phyloP scores from a whole-genome alignment of 1,140 invertebrate genomes.

The Steinernema khuongi region DNA sequence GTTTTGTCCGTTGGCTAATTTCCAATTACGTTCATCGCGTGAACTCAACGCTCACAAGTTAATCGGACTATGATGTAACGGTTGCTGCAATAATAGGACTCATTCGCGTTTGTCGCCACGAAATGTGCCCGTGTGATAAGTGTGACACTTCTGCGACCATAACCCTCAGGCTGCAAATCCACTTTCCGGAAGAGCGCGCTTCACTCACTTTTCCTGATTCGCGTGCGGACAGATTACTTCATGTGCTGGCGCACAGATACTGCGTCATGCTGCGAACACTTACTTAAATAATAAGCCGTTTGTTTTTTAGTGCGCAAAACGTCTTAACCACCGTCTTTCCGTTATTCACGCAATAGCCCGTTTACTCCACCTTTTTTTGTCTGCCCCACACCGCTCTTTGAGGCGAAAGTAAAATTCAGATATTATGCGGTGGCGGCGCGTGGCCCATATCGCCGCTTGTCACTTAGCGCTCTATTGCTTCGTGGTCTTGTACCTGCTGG shows the following conservation, averaged over 20 bases:
- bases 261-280: neutral
- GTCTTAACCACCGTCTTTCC: neutral
- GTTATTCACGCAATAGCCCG: neutral
- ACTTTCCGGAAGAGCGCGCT: constrained; percentile 4
- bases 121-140: neutral
- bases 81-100: no score
- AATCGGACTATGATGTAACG: no score
- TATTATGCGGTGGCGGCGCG: neutral
- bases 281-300: neutral
- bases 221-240: neutral
- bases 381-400: neutral
- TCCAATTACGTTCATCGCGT: neutral
- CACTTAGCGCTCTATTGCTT: constrained; percentile 52
- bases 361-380: neutral
- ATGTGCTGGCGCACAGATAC: neutral
- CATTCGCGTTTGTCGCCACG: neutral
- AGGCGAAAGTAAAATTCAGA: constrained; percentile 1
- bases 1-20: neutral
- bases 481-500: constrained; percentile 47
- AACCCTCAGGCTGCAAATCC: neutral
- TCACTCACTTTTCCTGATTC: neutral
- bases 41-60: neutral
- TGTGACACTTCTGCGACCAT: neutral
- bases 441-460: constrained; percentile 38
- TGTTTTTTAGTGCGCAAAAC: neutral